Conservation (phyloP, 2,888 invertebrate genomes). For the Pyrochroa serraticornis region DNA sequence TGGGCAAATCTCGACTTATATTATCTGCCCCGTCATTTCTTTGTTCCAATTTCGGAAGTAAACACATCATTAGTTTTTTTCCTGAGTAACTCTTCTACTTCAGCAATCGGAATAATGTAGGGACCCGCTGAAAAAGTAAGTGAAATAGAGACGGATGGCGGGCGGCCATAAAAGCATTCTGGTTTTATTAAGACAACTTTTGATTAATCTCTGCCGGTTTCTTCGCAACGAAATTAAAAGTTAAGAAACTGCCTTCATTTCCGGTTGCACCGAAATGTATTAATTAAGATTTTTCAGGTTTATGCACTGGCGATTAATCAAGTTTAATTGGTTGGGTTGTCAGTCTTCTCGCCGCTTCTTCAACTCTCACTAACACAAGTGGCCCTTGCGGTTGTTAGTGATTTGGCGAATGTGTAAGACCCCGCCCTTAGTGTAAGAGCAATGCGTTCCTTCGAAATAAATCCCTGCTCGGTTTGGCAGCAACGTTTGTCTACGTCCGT, state of each 20-base stretch:
- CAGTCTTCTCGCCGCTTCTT: neutral
- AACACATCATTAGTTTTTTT: neutral
- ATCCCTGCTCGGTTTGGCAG: conserved; percentile 34
- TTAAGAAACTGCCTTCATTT: neutral
- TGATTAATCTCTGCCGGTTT: conserved; percentile 2
- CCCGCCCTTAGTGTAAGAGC: neutral
- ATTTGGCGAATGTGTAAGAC: neutral
- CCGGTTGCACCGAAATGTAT: conserved; percentile 6
- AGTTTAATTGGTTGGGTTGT: conserved; percentile 10
- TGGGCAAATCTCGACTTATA: neutral
- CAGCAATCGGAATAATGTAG: neutral
- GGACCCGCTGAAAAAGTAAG: neutral
- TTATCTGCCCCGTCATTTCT: neutral
- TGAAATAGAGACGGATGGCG: neutral
- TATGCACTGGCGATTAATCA: conserved; percentile 15
- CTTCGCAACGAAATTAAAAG: conserved; percentile 1
- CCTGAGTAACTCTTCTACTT: neutral
- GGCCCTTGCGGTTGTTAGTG: neutral
- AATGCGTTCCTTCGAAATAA: conserved; percentile 25
- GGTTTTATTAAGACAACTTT: neutral
- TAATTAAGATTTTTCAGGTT: conserved; percentile 12
- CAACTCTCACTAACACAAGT: neutral
- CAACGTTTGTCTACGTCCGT: conserved; percentile 39
- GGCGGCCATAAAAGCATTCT: neutral
- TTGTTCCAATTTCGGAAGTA: neutral